Conservation (phyloP, 2,113 vertebrate species). For the Ranitomeya imitator region DNA sequence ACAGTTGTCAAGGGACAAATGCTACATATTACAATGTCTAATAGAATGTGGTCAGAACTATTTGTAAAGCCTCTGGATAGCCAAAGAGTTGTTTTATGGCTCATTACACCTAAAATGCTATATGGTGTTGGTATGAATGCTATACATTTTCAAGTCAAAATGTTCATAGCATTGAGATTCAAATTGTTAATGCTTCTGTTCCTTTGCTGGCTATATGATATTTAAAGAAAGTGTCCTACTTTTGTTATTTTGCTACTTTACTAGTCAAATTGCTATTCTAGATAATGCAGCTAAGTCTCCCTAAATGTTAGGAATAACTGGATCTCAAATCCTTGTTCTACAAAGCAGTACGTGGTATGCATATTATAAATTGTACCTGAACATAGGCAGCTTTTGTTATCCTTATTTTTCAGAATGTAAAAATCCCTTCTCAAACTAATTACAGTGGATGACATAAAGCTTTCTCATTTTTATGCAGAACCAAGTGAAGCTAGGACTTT, state of each 20-base stretch:
- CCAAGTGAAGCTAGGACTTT: conserved; percentile 31
- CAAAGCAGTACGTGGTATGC: neutral
- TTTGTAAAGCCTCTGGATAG: too few species aligned
- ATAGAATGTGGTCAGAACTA: too few species aligned
- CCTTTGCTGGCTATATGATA: neutral
- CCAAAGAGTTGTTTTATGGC: neutral
- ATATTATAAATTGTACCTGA: conserved; percentile 1
- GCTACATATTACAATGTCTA: too few species aligned
- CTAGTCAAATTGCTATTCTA: neutral
- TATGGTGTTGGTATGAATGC: neutral
- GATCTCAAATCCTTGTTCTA: conserved; percentile 1
- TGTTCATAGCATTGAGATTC: too few species aligned
- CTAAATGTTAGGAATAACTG: conserved; percentile 6
- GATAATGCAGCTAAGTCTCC: neutral
- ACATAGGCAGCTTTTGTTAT: neutral
- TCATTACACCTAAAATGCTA: neutral
- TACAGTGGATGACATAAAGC: conserved; percentile 26
- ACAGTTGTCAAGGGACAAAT: too few species aligned
- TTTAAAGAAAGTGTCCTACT: neutral
- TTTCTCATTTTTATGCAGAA: conserved; percentile 45
- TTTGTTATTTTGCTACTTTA: neutral
- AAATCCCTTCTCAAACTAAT: conserved; percentile 41
- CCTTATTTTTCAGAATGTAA: conserved; percentile 15
- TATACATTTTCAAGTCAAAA: too few species aligned
- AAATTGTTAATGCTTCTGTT: neutral